Evolutionary conservation across 2,888 invertebrate species (phyloP), one percentile per base, ranked within the genome.

Genomic region (Drosophila suboccidentalis): DNA sequence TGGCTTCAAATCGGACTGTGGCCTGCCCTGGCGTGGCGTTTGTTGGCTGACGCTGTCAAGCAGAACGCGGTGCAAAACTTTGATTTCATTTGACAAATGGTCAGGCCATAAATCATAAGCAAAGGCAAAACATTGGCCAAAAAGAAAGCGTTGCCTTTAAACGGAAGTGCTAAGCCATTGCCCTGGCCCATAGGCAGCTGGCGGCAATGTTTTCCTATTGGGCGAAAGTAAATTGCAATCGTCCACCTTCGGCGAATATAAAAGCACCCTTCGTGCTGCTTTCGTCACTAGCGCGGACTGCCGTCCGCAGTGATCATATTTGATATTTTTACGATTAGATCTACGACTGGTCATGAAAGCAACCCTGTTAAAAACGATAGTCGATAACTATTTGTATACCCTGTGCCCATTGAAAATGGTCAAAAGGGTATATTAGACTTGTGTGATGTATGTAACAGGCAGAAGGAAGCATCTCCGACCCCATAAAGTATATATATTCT

Each of bases 141-240:
- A 87, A 69, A 89, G 82, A 82, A 82, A 82, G 89, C 78, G 84
- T 63, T 74, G 64, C 62, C 87, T 60, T 55, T 26, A 66, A 87
- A 78, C 87, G 89, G 87, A 83, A 84, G 75, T 77, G 68, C 63
- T 26, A 47, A 53, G 61, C 26, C 65, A 59, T 50, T 71, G 68
- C 51, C 61, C 60, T 34, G 64, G 55, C 81, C 78, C 44, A 44
- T 29, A 19, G 55, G 47, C 32, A 22, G 26, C 26, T 61, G 54
- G 46, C 65, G 54, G 46, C 65, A 55, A 36, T 26, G 49, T 67
- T 60, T 60, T 60, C 49, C 70, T 58, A 70, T 63, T 84, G 75
- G 63, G 87, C 87, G 81, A 81, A 81, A 87, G 88, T 82, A 51
- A 76, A 46, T 47, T 17, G 53, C 49, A 60, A 58, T 47, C 9